These are phyloP conservation scores for Mastacembelus armatus DNA, from an alignment of 2,797 vertebrate genomes.

Conservation along the genomic window DNA sequence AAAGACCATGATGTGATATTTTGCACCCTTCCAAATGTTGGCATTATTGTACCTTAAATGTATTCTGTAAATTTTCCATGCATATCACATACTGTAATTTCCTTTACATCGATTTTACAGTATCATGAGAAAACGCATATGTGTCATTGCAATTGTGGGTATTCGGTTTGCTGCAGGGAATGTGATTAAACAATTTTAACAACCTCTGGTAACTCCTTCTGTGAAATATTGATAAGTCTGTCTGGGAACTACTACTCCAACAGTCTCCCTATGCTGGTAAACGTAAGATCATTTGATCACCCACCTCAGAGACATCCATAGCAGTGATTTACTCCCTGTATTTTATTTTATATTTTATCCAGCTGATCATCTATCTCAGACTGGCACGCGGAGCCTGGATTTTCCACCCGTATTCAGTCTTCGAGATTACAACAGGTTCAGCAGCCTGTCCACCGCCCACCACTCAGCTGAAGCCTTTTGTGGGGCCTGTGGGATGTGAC, in stretches of 20 bases:
- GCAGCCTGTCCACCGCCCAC: conserved; percentile 58
- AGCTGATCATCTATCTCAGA: conserved; percentile 72
- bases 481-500: conserved; percentile 58
- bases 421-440: conserved; percentile 74
- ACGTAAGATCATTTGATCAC: conserved; percentile 78
- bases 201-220: conserved; percentile 26
- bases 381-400: conserved; percentile 61
- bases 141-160: conserved; percentile 1
- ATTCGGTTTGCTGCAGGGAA: background rate
- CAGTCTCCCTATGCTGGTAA: conserved; percentile 55
- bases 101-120: background rate
- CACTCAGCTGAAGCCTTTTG: conserved; percentile 61
- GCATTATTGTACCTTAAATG: background rate
- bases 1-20: background rate
- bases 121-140: conserved; percentile 6
- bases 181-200: conserved; percentile 29
- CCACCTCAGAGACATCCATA: conserved; percentile 61
- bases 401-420: conserved; percentile 73
- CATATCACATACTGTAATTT: background rate
- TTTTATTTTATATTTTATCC: conserved; percentile 73
- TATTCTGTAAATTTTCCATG: background rate
- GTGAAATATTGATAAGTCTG: conserved; percentile 69
- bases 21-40: no score
- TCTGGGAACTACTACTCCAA: conserved; percentile 56
- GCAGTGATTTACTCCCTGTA: conserved; percentile 69